Evolutionary conservation across 2,797 vertebrate species (phyloP), one percentile per base, ranked within the genome.

Genomic region (Anguilla marmorata): DNA sequence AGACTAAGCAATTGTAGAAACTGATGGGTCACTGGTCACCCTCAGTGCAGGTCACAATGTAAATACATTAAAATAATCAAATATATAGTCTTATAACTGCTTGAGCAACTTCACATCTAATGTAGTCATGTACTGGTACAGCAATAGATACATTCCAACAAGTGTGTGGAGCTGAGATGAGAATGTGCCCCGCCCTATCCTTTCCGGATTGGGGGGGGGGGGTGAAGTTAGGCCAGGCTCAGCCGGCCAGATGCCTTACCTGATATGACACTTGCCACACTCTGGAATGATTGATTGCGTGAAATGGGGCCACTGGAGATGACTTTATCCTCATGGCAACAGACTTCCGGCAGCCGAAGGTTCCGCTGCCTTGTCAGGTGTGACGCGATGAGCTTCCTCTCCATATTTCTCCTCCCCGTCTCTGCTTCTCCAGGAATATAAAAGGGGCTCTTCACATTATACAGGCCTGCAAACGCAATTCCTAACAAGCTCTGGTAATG

Each of bases 211-310:
- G 37, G 58, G 48, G 63, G 37, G 58, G 48, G 63, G 41, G 16
- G 30, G 48, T 48, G n/a, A 58, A 50, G 56, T 33, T 52, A 50
- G 52, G 33, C 48, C 69, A 86, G 90, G 88, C 60, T 85, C 85
- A 91, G 90, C 89, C 85, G 89, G 87, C 89, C 89, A 86, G 89
- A 87, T 41, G 92, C 89, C 24, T 76, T 90, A 92, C 92, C 92
- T 91, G 91, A 92, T 90, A 91, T 93, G 91, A 91, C 93, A 91
- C 56, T 80, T 91, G 92, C 93, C 92, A 93, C 90, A 89, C 86
- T 89, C 89, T 88, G 89, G 92, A 91, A 90, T 93, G 93, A 94
- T 94, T 94, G 93, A 94, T 93, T 92, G 92, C 92, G 93, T 93
- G 92, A 93, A 90, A 93, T 92, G 91, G 89, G 88, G 90, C 91